Percentiles rank a stretch among this genome's conserved stretches.
Evolutionary conservation across 2,113 vertebrate genomes (phyloP).

Genomic region (Neoarius graeffei): DNA sequence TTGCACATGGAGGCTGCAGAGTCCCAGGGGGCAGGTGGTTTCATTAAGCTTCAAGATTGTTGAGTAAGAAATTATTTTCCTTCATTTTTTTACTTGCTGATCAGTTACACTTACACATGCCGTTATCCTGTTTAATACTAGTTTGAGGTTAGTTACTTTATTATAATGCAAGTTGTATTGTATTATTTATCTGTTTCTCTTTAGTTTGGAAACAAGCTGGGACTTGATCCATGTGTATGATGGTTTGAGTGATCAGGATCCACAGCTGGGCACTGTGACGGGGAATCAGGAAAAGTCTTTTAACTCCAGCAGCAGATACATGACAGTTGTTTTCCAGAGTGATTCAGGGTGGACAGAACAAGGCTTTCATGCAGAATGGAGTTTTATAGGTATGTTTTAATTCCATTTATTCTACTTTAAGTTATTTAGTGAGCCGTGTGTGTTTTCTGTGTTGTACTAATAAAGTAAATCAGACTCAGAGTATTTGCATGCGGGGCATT

Average conservation of each 20-base stretch:
- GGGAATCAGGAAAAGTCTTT: not conserved
- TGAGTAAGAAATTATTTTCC: not conserved
- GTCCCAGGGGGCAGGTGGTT: not conserved
- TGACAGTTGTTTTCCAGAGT: not conserved
- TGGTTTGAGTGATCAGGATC: not conserved
- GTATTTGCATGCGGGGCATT: too few relatives aligned
- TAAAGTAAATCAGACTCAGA: too few relatives aligned
- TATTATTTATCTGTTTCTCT: not conserved
- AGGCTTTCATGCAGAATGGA: not conserved
- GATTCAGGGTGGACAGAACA: not conserved
- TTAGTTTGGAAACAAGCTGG: not conserved
- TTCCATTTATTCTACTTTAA: not conserved
- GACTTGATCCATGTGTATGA: not conserved
- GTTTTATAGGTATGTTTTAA: not conserved
- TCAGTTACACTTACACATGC: not conserved
- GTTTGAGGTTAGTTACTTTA: not conserved
- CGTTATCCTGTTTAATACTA: not conserved
- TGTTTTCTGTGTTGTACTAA: too few relatives aligned
- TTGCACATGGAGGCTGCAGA: constrained; percentile 34
- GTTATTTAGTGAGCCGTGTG: too few relatives aligned
- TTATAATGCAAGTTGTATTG: not conserved
- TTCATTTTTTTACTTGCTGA: not conserved
- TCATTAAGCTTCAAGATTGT: not conserved
- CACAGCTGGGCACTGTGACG: not conserved
- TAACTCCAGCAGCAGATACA: not conserved